A percentile compares a stretch with the other conserved stretches of the same genome.
Conservation (phyloP, 2,113 vertebrate species). For the Corvus moneduloides region DNA sequence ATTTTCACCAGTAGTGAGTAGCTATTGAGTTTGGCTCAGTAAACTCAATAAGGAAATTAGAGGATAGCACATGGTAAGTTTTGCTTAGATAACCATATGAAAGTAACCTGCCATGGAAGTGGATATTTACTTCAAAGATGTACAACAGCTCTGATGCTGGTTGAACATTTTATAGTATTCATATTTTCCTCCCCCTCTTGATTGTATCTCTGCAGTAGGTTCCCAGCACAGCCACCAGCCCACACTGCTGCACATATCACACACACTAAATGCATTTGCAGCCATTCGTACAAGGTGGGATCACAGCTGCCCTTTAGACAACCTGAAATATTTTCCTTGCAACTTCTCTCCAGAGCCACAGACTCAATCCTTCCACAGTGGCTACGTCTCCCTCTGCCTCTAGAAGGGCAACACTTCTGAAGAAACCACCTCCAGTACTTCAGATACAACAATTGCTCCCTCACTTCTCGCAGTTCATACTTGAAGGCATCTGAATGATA, state of each 20-base stretch:
- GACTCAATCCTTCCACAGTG: not conserved
- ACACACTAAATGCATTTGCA: not conserved
- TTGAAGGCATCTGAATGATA: not conserved
- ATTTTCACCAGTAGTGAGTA: not conserved
- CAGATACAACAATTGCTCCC: not conserved
- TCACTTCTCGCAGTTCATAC: not conserved
- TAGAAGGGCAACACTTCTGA: not conserved
- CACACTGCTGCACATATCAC: not conserved
- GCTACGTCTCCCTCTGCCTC: not conserved
- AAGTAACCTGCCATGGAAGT: not conserved
- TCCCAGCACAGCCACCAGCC: not conserved
- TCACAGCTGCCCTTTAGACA: not conserved
- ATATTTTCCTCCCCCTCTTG: not conserved
- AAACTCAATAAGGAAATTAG: not conserved
- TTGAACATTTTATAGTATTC: not conserved
- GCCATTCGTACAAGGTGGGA: not conserved
- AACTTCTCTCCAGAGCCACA: not conserved
- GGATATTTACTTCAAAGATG: not conserved
- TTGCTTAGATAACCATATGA: not conserved
- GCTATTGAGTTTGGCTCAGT: not conserved
- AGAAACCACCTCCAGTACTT: not conserved
- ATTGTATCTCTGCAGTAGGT: not conserved
- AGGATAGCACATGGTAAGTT: not conserved
- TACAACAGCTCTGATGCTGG: not conserved
- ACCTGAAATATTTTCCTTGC: not conserved